Evolutionary conservation across 2,113 vertebrate species (phyloP).

Genomic region (Lates calcarifer): DNA sequence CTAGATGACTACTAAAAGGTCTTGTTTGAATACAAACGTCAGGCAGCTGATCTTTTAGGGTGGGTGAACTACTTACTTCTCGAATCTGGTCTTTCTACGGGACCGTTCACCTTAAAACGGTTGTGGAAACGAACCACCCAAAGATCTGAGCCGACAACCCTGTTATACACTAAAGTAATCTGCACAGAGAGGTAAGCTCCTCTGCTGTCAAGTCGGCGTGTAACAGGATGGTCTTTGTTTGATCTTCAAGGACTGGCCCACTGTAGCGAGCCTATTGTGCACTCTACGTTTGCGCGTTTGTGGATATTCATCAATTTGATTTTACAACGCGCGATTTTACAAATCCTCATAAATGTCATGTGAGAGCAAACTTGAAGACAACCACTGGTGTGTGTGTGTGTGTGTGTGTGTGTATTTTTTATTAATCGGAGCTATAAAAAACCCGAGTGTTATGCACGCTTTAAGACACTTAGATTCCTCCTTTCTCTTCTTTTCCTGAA

Average conservation of each 20-base stretch:
- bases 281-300: slow-evolving; percentile 10
- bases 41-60: neutral
- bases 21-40: neutral
- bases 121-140: neutral
- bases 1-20: neutral
- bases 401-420: too few species aligned
- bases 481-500: slow-evolving; percentile 33
- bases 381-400: neutral
- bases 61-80: neutral
- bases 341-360: neutral
- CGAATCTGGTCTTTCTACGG: neutral
- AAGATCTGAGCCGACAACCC: neutral
- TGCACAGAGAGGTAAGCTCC: slow-evolving; percentile 14
- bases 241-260: slow-evolving; percentile 54
- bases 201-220: slow-evolving; percentile 32
- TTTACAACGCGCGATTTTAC: neutral
- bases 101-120: neutral
- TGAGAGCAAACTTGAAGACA: neutral
- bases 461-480: neutral
- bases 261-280: slow-evolving; percentile 54
- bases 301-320: slow-evolving; percentile 4
- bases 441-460: neutral
- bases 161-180: neutral
- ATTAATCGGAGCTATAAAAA: slow-evolving; percentile 1
- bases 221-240: slow-evolving; percentile 63